Conservation (phyloP, 2,888 invertebrate species). For the Nymphalis urticae region DNA sequence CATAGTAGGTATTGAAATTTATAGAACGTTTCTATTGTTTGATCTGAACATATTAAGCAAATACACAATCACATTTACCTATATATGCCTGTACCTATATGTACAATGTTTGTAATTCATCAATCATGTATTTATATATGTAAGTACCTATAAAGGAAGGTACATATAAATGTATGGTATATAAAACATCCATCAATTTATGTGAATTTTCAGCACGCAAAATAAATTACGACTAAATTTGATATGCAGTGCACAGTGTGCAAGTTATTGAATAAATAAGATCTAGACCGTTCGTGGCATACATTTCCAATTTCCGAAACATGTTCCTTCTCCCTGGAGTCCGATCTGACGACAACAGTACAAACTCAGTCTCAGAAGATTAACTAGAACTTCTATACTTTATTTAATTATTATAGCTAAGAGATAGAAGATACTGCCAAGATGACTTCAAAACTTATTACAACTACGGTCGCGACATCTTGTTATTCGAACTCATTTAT, state of each 20-base stretch:
- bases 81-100: background rate
- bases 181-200: background rate
- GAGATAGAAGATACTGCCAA: background rate
- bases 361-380: conserved; percentile 1
- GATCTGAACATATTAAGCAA: too few species aligned
- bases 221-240: background rate
- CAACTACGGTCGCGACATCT: too few species aligned
- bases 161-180: background rate
- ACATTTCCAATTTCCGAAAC: conserved; percentile 23
- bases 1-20: too few species aligned
- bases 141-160: background rate
- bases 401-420: background rate
- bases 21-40: too few species aligned
- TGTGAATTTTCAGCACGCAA: background rate
- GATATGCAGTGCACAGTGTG: background rate
- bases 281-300: background rate
- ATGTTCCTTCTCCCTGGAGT: background rate
- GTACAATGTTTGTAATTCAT: background rate
- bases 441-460: too few species aligned
- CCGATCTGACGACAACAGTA: background rate
- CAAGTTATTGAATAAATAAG: background rate
- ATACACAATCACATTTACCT: too few species aligned
- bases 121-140: background rate
- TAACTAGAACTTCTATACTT: background rate
- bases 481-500: too few species aligned